Evolutionary conservation across 2,113 vertebrate species (phyloP), one percentile per base, ranked within the genome.

Genomic region (Misgurnus mizolepis): DNA sequence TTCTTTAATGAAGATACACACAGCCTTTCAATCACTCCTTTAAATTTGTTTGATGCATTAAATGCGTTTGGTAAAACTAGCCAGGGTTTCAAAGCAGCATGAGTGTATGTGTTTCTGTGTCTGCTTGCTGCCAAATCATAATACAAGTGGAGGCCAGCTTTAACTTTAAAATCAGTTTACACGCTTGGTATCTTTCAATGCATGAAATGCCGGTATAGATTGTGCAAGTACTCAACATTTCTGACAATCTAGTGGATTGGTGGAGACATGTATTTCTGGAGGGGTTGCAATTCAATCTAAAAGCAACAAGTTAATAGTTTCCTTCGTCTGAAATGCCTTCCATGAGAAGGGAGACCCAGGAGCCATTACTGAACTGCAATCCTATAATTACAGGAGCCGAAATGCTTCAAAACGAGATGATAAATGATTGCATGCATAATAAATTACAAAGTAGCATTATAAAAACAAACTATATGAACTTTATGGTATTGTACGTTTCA

Each of bases 51-150:
- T 82, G 67, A 47, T 69, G 56, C 43, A n/a, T 67, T 47, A 2
- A 9, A 14, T 4, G 12, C 17, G 15, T 67, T 67, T 58, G 49
- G 41, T 18, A 14, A 72, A 72, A 72, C 39, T 58, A 4, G n/a
- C 22, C 6, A 12, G 11, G 10, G 55, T 6, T 60, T 22, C 40
- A 22, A 43, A 18, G n/a, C 6, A 6, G n/a, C 14, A 3, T 18
- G 55, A 8, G n/a, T 22, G 70, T 45, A 45, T 15, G 55, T 45
- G 40, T 71, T 15, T 14, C 0, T 10, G 39, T 11, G 18, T 73
- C 53, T 73, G 71, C 40, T 55, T 15, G 55, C 17, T n/a, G 55
- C 55, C 55, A 73, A 60, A 27, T 50, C 47, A 50, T 69, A 73
- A 60, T 40, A 8, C 6, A 58, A 73, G 17, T 3, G 27, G 14